Evolutionary conservation across 2,113 vertebrate species (phyloP), one percentile per base, ranked within the genome.

Genomic region (Oreochromis spilurus): DNA sequence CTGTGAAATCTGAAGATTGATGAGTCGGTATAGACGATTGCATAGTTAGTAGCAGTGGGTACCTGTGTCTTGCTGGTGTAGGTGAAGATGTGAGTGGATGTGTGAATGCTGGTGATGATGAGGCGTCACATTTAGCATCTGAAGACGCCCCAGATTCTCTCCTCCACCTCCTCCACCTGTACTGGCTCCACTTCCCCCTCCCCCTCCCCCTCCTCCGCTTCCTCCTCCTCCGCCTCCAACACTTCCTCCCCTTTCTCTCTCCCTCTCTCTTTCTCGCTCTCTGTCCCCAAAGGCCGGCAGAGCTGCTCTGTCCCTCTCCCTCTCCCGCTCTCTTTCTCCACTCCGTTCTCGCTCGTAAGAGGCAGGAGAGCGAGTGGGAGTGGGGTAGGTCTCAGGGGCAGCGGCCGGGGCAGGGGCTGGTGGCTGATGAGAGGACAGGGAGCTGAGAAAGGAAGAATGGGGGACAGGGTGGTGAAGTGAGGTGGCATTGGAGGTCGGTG

Each of bases 71-170:
- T 99, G 98, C 96, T 99, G 98, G 96, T 99, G 99, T 88, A 99
- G 97, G 93, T 99, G 99, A 78, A 99, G 97, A 95, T 99, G 99
- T 57, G 98, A 99, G 95, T 99, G 99, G 96, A 99, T 99, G 93
- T 99, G 99, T 79, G 98, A 99, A 96, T 99, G 99, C 97, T 99
- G 99, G 97, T 99, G 98, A 92, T 99, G 98, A 89, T 99, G 98
- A 31, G 99, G 99, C 6, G 99, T 99, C 96, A 99, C 98, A 36
- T 99, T 99, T 88, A 99, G 95, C 99, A 99, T 99, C 96, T 99
- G 99, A 90, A 99, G 97, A 87, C 98, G 97, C 78, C 98, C 97
- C 94, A 98, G 96, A 21, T 98, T 97, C 88, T 99, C 98, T 97
- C 98, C 96, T 97, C 97, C 93, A 95, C 96, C 93, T 97, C 97